These are phyloP conservation scores for Calcarius lapponicus DNA, from an alignment of 2,797 vertebrate genomes.

Conservation along the genomic window DNA sequence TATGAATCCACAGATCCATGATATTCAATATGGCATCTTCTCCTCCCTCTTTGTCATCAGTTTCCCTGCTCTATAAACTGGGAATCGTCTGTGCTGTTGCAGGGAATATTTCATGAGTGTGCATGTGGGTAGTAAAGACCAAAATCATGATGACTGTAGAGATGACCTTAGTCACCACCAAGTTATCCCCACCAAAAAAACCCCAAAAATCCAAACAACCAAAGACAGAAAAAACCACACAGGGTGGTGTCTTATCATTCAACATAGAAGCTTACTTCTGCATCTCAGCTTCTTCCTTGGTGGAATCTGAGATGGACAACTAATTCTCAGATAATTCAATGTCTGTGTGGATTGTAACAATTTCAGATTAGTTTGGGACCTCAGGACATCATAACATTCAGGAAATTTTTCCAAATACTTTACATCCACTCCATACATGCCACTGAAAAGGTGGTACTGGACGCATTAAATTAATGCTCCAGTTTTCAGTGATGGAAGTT, in stretches of 20 bases:
- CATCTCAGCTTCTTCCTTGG: not conserved
- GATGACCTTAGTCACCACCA: not conserved
- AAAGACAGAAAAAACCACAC: not conserved
- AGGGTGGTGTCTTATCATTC: not conserved
- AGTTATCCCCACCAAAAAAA: not conserved
- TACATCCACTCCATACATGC: not conserved
- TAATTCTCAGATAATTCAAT: not conserved
- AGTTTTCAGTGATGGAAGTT: not conserved
- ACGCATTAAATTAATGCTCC: not conserved
- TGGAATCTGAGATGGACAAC: not conserved
- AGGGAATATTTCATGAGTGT: not conserved
- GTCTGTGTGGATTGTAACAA: not conserved
- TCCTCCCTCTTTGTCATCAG: not conserved
- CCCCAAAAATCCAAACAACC: not conserved
- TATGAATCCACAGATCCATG: not conserved
- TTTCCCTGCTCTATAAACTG: not conserved
- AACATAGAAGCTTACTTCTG: not conserved
- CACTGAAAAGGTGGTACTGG: not conserved
- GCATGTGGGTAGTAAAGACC: not conserved
- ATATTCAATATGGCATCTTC: not conserved
- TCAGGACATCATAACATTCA: not conserved
- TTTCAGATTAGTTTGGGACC: not conserved
- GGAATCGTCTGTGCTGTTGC: not conserved
- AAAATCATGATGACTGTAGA: not conserved
- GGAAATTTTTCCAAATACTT: not conserved